phyloP scores from a whole-genome alignment of 2,797 vertebrate genomes.

The Sebastes matsubarae region DNA sequence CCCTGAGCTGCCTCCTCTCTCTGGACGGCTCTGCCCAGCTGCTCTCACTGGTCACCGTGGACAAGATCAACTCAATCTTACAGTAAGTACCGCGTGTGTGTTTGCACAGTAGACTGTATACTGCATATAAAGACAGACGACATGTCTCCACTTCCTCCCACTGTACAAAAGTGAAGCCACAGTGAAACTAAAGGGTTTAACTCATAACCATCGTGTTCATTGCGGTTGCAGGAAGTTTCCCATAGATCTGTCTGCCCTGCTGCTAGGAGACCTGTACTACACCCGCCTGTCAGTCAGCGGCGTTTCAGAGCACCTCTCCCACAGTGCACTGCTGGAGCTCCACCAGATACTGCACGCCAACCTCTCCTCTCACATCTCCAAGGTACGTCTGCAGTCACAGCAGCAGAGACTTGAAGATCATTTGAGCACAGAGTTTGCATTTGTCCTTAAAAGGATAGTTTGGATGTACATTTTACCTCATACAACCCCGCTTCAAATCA shows the following conservation, averaged over 20 bases:
- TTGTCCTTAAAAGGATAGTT: no score
- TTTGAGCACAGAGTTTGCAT: background rate
- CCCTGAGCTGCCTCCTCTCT: constrained; percentile 91
- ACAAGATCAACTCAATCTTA: constrained; percentile 86
- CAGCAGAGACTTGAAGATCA: background rate
- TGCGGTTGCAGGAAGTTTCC: constrained; percentile 84
- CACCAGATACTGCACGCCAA: constrained; percentile 87
- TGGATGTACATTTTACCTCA: no score
- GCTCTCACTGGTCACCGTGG: constrained; percentile 85
- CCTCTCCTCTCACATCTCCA: constrained; percentile 90
- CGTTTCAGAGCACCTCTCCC: constrained; percentile 85
- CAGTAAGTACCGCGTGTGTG: constrained; percentile 64
- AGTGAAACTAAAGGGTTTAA: background rate
- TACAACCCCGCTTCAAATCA: no score
- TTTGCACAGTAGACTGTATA: no score
- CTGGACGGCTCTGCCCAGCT: constrained; percentile 89
- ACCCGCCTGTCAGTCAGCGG: constrained; percentile 90
- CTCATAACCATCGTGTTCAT: rapidly evolving
- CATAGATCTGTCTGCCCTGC: constrained; percentile 86
- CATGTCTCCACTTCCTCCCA: no score
- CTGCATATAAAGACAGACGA: no score
- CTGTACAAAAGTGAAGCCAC: background rate
- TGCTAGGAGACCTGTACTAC: constrained; percentile 94
- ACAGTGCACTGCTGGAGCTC: constrained; percentile 85
- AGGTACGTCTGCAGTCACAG: constrained; percentile 75